Evolutionary conservation across 1,140 invertebrate genomes (phyloP).

Genomic region (Nasonia giraulti): DNA sequence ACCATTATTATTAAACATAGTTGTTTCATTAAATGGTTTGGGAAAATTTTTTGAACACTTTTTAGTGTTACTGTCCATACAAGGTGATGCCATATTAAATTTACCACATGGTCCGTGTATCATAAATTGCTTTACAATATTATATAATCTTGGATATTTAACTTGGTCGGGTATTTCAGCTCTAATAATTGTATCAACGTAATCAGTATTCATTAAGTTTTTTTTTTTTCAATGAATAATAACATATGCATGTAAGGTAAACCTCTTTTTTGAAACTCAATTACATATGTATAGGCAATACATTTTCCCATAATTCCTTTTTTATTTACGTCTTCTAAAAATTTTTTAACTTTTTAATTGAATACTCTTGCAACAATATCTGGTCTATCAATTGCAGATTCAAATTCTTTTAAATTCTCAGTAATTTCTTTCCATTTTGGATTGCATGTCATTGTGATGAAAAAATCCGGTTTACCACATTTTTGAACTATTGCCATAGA

Average conservation of each 20-base stretch:
- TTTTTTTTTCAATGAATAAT: conserved; percentile 10
- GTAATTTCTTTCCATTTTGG: conserved; percentile 55
- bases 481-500: conserved; percentile 45
- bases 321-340: conserved; percentile 11
- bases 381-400: conserved; percentile 63
- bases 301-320: conserved; percentile 31
- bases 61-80: too few relatives aligned
- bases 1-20: neutral
- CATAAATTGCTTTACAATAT: too few relatives aligned
- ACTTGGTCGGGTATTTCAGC: too few relatives aligned
- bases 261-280: conserved; percentile 37
- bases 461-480: conserved; percentile 44
- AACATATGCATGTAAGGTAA: conserved; percentile 45
- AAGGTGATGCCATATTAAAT: too few relatives aligned
- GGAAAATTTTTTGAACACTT: too few relatives aligned
- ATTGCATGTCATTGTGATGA: conserved; percentile 48
- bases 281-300: conserved; percentile 14
- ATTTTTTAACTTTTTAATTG: conserved; percentile 9
- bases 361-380: conserved; percentile 45
- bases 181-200: too few relatives aligned
- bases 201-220: neutral
- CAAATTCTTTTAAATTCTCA: conserved; percentile 60
- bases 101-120: too few relatives aligned
- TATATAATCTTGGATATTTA: too few relatives aligned
- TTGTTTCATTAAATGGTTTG: too few relatives aligned